Base-by-base conservation (phyloP, 2,888 invertebrate species). In the Patella pellucida region DNA sequence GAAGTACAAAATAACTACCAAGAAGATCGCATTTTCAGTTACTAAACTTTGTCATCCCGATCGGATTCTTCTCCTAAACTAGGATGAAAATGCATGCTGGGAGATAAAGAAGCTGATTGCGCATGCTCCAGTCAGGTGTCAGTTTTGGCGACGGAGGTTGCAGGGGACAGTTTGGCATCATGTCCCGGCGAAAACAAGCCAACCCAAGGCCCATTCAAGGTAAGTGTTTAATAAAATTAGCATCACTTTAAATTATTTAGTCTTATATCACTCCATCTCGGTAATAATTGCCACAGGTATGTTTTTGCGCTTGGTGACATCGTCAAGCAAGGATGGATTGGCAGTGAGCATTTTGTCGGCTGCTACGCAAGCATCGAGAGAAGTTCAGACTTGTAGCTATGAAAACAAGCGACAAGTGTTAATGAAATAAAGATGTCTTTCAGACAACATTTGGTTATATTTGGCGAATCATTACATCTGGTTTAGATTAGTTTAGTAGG, bases 101-200 rank as follows among this genome's bases (percentile, higher is more conserved):
- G 73, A 73, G 74, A 74, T 70, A 71, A 23, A 62, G 23, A 62
- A 19, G 23, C 62, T 62, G 62, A 62, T 67, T 70, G 74, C 74
- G 74, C 74, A 74, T 74, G 74, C 74, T 54, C 74, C 62, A 62
- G 62, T 62, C 62, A 62, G 62, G 62, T 62, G 62, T 62, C 62
- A 62, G 62, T 62, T 62, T 62, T 62, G 62, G 62, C 62, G 73
- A 73, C 73, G 31, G 73, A 68, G 54, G 52, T 68, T 51, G 73
- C 68, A 51, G 52, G 56, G 62, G 70, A 71, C 70, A 67, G 71
- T 70, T 41, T 70, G 69, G 76, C 70, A 76, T 68, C 71, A 76
- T 76, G 76, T 76, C 76, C 67, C 52, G 76, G n/a, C 70, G 76
- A n/a, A 76, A 76, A 68, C 76, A 76, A 71, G 76, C 76, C 74